A percentile compares a stretch with the other conserved stretches of the same genome.
phyloP scores from a whole-genome alignment of 2,888 invertebrate genomes.

The Agrotis clavis region DNA sequence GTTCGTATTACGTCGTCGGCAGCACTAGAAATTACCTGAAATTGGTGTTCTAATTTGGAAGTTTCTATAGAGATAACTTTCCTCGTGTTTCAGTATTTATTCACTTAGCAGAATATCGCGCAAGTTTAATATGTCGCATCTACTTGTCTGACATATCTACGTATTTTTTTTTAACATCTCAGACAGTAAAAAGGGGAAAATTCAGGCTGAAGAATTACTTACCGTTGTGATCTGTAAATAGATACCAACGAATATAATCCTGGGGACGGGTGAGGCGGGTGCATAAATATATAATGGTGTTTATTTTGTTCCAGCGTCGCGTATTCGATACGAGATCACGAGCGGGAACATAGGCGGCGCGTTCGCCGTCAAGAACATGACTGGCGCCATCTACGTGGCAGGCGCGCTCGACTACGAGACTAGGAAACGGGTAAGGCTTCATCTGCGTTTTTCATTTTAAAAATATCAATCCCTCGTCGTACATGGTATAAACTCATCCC shows the following conservation, averaged over 20 bases:
- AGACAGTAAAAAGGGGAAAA: constrained; percentile 34
- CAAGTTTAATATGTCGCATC: constrained; percentile 35
- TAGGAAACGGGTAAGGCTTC: constrained; percentile 96
- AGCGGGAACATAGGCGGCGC: constrained; percentile 99
- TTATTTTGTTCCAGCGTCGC: constrained; percentile 95
- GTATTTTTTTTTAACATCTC: constrained; percentile 33
- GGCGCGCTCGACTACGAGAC: constrained; percentile 99
- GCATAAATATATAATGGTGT: constrained; percentile 65
- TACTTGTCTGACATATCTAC: constrained; percentile 43
- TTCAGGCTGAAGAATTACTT: constrained; percentile 40
- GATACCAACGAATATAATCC: constrained; percentile 32
- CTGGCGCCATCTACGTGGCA: constrained; percentile 99
- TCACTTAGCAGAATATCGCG: constrained; percentile 43
- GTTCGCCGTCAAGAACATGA: constrained; percentile 99
- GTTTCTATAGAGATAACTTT: constrained; percentile 52
- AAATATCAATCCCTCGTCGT: constrained; percentile 42
- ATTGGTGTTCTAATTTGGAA: constrained; percentile 57
- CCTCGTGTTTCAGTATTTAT: constrained; percentile 50
- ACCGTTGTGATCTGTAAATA: constrained; percentile 46
- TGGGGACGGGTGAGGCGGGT: constrained; percentile 27
- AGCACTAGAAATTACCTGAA: constrained; percentile 50
- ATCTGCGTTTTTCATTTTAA: constrained; percentile 48
- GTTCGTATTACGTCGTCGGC: constrained; percentile 42
- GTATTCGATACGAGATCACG: constrained; percentile 99
- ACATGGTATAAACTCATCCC: constrained; percentile 26